A percentile compares a stretch with the other conserved stretches of the same genome.
These are phyloP conservation scores for Zenarchopterus dispar DNA, from an alignment of 2,797 vertebrate species.

Conservation along the genomic window DNA sequence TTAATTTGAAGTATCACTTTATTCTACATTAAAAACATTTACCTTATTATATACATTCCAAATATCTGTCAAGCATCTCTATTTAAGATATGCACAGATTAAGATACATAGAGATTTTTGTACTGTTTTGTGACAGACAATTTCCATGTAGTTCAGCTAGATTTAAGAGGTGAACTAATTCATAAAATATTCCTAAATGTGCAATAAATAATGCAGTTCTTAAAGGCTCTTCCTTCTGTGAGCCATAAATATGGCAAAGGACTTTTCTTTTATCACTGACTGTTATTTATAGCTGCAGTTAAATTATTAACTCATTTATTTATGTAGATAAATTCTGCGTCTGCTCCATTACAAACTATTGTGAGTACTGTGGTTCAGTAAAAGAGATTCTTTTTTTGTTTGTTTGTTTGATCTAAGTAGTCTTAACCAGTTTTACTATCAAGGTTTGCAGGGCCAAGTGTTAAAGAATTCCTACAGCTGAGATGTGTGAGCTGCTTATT, in stretches of 20 bases:
- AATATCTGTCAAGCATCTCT: conserved; percentile 30
- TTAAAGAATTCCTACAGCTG: conserved; percentile 13
- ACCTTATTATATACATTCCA: conserved; percentile 48
- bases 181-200: conserved; percentile 47
- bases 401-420: conserved; percentile 23
- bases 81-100: conserved; percentile 34
- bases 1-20: conserved; percentile 16
- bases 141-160: conserved; percentile 27
- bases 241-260: conserved; percentile 47
- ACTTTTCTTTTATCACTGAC: conserved; percentile 24
- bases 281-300: conserved; percentile 38
- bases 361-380: conserved; percentile 28
- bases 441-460: conserved; percentile 13
- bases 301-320: conserved; percentile 37
- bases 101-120: no score
- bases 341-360: conserved; percentile 25
- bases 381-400: conserved; percentile 4
- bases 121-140: conserved; percentile 23
- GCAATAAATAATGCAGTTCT: conserved; percentile 53
- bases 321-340: conserved; percentile 26
- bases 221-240: conserved; percentile 28
- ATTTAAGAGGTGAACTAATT: conserved; percentile 51
- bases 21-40: conserved; percentile 37
- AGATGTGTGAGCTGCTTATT: conserved; percentile 31
- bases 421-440: conserved; percentile 21